Conservation (phyloP, 2,888 invertebrate genomes). For the Melanophora roralis region DNA sequence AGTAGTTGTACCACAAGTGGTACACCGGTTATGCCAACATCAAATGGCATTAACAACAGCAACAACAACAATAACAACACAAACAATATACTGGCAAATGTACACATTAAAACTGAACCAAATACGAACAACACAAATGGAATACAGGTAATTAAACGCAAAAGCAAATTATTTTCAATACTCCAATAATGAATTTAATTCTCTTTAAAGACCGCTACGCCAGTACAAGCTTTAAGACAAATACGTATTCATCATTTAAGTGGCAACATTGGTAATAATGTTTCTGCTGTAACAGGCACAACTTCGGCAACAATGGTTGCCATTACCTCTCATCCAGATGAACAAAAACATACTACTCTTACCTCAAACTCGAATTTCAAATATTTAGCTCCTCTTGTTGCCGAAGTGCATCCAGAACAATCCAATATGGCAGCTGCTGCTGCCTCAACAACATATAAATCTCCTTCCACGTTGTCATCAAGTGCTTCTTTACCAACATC, state of each 20-base stretch:
- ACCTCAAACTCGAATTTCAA: conserved; percentile 71
- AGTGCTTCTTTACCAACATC: conserved; percentile 74
- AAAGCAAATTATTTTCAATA: not conserved
- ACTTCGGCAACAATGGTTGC: conserved; percentile 30
- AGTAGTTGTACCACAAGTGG: conserved; percentile 10
- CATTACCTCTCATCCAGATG: conserved; percentile 47
- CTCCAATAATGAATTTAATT: not conserved
- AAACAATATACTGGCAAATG: conserved; percentile 37
- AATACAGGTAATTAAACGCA: conserved; percentile 43
- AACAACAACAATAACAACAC: conserved; percentile 59
- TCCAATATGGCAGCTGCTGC: conserved; percentile 66
- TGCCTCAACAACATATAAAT: conserved; percentile 70
- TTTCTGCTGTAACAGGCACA: conserved; percentile 33
- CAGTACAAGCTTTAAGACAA: conserved; percentile 64
- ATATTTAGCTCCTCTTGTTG: conserved; percentile 74
- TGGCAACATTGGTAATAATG: conserved; percentile 39
- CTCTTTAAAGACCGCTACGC: conserved; percentile 53
- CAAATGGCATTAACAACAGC: conserved; percentile 50
- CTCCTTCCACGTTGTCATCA: conserved; percentile 73
- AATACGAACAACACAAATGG: conserved; percentile 56
- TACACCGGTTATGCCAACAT: conserved; percentile 34
- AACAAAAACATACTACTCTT: conserved; percentile 63
- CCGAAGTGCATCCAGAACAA: conserved; percentile 75
- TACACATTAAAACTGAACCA: conserved; percentile 64
- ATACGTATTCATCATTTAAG: conserved; percentile 62